Evolutionary conservation across 2,888 invertebrate species (phyloP).

Genomic region (Meandrusa payeni): DNA sequence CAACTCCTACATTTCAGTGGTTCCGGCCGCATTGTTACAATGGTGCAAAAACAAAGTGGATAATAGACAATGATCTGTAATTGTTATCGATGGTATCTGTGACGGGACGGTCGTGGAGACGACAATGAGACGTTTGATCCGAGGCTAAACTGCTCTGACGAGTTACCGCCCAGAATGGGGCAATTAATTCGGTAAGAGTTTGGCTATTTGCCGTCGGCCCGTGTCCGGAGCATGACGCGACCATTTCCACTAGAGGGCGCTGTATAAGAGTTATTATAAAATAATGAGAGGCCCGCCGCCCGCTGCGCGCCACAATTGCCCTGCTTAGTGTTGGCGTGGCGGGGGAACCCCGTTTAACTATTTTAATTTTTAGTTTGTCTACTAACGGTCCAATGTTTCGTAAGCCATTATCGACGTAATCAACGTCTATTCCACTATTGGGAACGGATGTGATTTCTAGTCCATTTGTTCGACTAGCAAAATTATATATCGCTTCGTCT

Average conservation of each 20-base stretch:
- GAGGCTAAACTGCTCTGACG: constrained; percentile 50
- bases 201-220: constrained; percentile 50
- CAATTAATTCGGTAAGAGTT: constrained; percentile 75
- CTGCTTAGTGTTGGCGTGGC: constrained; percentile 70
- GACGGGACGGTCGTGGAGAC: constrained; percentile 35
- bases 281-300: constrained; percentile 77
- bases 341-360: constrained; percentile 71
- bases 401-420: constrained; percentile 54
- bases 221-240: constrained; percentile 64
- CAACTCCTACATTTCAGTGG: neutral
- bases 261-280: constrained; percentile 77
- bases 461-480: no score
- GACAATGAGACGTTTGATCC: constrained; percentile 40
- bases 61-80: constrained; percentile 36
- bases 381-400: constrained; percentile 70
- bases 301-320: constrained; percentile 77
- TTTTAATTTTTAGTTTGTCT: constrained; percentile 81
- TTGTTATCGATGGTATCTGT: constrained; percentile 40
- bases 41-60: constrained; percentile 21
- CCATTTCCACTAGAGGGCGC: constrained; percentile 58
- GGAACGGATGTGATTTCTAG: constrained; percentile 12
- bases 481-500: no score
- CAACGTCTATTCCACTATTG: constrained; percentile 7
- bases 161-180: constrained; percentile 67
- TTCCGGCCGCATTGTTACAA: constrained; percentile 18